These are phyloP conservation scores for Plebejus argus DNA, from an alignment of 2,888 invertebrate genomes.

Conservation along the genomic window DNA sequence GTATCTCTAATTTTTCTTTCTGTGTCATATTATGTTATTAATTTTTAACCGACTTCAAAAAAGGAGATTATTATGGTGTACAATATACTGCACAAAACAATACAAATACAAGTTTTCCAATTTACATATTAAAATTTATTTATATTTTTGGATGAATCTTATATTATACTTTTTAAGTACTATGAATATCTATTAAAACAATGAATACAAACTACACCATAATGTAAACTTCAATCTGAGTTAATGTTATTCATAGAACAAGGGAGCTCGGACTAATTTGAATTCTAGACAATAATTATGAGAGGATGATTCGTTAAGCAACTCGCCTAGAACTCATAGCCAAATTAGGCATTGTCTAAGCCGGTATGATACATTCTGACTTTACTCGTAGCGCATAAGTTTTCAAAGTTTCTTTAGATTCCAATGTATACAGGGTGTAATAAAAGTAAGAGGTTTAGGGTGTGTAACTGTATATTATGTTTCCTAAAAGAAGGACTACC, in stretches of 20 bases:
- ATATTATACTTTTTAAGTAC: not conserved
- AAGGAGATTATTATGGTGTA: too few species aligned
- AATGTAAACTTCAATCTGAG: constrained; percentile 65
- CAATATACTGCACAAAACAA: too few species aligned
- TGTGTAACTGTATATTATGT: too few species aligned
- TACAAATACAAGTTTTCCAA: too few species aligned
- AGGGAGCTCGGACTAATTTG: constrained; percentile 63
- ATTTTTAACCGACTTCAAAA: too few species aligned
- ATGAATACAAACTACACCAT: constrained; percentile 30
- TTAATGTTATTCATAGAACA: constrained; percentile 72
- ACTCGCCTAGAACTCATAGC: constrained; percentile 24
- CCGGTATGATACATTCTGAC: not conserved
- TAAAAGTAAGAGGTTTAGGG: too few species aligned
- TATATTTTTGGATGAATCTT: not conserved
- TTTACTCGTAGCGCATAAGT: not conserved
- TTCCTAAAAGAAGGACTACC: too few species aligned
- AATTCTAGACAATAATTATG: constrained; percentile 69
- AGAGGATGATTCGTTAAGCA: constrained; percentile 38
- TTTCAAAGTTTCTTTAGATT: too few species aligned
- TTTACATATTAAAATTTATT: too few species aligned
- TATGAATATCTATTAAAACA: constrained; percentile 19
- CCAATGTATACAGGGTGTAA: too few species aligned
- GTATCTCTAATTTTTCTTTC: too few species aligned
- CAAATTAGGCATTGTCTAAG: constrained; percentile 23
- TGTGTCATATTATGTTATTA: too few species aligned